Base-by-base conservation (phyloP, 2,888 invertebrate species). In the Drosophila nigritarsus region DNA sequence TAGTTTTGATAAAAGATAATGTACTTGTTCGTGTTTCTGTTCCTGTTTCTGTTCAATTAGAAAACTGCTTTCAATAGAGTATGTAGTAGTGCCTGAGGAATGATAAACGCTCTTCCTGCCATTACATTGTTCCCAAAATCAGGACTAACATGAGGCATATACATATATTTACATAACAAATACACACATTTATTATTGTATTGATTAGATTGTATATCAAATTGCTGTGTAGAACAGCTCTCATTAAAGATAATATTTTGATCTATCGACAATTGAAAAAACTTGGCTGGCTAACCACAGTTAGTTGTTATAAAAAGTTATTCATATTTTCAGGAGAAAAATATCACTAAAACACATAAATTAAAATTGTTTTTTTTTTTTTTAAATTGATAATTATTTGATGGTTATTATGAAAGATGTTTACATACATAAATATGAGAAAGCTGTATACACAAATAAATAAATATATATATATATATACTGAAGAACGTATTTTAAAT, bases 261-360 rank as follows among this genome's bases (percentile, higher is more conserved):
- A 9, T 36, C 27, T 40, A 58, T 58, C 24, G 50, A 27, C 13
- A 65, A 61, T 30, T 53, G 32, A 6, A 53, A 40, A 40, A 11
- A 45, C 48, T 38, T 58, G 29, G 15, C 20, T 65, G 34, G 24
- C 53, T 42, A 54, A 59, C 18, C 15, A 34, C 53, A 49, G 49
- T 49, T 42, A 53, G 55, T 49, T 54, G 34, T 63, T 63, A 27
- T 27, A 56, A 30, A 38, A 48, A 65, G 45, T 65, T 49, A 27
- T 4, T 18, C 8, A 38, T 24, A 50, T 50, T 50, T 18, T 50
- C n/a, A 18, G 18, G 38, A 40, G 20, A 59, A 45, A 50, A 42
- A 84, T 80, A 82, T 88, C 88, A 89, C 84, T 82, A 87, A 84
- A 90, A 87, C 80, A 83, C 78, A 73, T 70, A 59, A 42, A 63